Percentiles rank a stretch among this genome's conserved stretches.
Conservation (phyloP, 2,113 vertebrate genomes). For the Nerophis lumbriciformis region DNA sequence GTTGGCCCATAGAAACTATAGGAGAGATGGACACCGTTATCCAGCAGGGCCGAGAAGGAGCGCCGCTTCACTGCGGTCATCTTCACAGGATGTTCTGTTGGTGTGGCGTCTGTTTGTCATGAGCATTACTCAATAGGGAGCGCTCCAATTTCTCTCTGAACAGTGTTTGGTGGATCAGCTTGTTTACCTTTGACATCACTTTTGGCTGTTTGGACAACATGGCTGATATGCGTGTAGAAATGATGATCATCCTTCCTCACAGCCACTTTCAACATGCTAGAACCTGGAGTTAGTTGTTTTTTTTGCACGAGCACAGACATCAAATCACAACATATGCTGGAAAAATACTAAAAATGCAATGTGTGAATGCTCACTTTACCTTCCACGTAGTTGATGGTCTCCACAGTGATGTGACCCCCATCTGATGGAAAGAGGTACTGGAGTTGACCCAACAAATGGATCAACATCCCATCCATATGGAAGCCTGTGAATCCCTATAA, state of each 20-base stretch:
- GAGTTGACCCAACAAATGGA: conserved; percentile 75
- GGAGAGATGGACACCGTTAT: conserved; percentile 82
- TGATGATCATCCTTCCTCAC: conserved; percentile 84
- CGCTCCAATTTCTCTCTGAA: background rate
- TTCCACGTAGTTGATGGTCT: conserved; percentile 77
- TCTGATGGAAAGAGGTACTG: conserved; percentile 82
- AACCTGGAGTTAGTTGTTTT: conserved; percentile 62
- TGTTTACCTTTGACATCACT: conserved; percentile 23
- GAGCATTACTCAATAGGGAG: background rate
- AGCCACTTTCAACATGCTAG: conserved; percentile 76
- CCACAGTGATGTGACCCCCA: conserved; percentile 84
- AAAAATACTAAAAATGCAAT: background rate
- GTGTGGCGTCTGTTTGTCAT: background rate
- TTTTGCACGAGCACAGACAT: background rate
- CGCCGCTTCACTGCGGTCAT: conserved; percentile 71
- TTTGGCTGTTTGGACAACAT: background rate
- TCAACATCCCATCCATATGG: conserved; percentile 74
- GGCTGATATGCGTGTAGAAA: conserved; percentile 80
- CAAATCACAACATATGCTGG: too few species aligned
- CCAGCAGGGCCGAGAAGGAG: conserved; percentile 81
- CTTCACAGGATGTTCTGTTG: background rate
- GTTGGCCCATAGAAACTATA: conserved; percentile 79
- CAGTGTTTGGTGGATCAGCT: background rate
- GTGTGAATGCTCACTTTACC: conserved; percentile 59
- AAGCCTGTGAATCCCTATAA: conserved; percentile 78